phyloP scores from a whole-genome alignment of 2,797 vertebrate genomes.

The Catostomus latipinnis region DNA sequence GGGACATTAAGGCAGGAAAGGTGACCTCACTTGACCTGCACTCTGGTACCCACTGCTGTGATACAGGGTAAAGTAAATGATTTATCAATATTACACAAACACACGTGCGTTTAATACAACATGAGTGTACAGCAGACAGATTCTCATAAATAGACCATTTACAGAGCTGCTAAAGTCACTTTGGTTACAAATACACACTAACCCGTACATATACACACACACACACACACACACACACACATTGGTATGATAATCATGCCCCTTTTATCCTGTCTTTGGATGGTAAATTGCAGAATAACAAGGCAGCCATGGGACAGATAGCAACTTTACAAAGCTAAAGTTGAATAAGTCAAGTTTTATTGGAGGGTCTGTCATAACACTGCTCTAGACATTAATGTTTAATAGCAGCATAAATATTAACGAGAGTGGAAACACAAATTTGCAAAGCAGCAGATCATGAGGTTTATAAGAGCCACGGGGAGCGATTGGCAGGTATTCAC shows the following conservation, averaged over 20 bases:
- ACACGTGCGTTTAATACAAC: conserved; percentile 9
- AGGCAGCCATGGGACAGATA: background rate
- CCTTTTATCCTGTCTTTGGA: conserved; percentile 20
- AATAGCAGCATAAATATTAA: conserved; percentile 42
- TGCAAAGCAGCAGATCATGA: conserved; percentile 37
- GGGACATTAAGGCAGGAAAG: conserved; percentile 27
- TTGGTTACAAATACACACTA: background rate
- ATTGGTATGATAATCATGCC: conserved; percentile 7
- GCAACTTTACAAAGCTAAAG: conserved; percentile 8
- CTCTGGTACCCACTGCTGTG: conserved; percentile 45
- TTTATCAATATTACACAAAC: conserved; percentile 25
- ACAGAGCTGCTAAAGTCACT: background rate
- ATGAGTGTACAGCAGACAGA: conserved; percentile 12
- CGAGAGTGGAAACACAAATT: conserved; percentile 31
- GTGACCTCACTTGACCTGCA: conserved; percentile 37
- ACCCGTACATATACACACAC: background rate
- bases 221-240: background rate
- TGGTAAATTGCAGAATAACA: conserved; percentile 25
- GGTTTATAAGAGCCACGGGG: conserved; percentile 30
- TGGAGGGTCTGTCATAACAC: conserved; percentile 11
- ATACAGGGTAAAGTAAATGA: conserved; percentile 49
- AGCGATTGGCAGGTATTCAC: conserved; percentile 32
- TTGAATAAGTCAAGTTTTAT: conserved; percentile 39
- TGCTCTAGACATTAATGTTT: conserved; percentile 30
- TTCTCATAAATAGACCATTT: conserved; percentile 29